phyloP scores from a whole-genome alignment of 1,140 invertebrate genomes.

The Aradophagus sp. region DNA sequence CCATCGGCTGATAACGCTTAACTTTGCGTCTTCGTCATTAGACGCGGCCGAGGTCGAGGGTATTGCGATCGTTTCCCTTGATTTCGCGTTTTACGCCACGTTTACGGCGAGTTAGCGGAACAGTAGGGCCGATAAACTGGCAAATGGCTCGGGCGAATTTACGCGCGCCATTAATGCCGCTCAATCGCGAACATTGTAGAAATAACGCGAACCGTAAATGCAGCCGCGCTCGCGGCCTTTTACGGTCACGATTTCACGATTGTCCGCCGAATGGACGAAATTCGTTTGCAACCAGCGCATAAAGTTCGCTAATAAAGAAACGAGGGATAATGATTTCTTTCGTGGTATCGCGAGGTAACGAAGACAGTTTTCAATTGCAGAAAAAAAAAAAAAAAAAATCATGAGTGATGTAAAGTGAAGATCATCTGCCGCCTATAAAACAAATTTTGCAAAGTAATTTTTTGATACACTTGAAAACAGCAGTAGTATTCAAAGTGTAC shows the following conservation, averaged over 20 bases:
- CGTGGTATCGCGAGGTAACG: too few relatives aligned
- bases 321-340: too few relatives aligned
- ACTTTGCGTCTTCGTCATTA: constrained; percentile 48
- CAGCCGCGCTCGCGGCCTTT: constrained; percentile 17
- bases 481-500: too few relatives aligned
- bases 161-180: constrained; percentile 33
- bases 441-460: too few relatives aligned
- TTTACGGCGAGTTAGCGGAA: constrained; percentile 29
- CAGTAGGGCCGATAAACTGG: constrained; percentile 39
- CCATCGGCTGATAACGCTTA: constrained; percentile 47
- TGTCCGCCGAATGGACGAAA: constrained; percentile 26
- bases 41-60: constrained; percentile 20
- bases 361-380: too few relatives aligned
- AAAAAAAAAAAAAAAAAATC: too few relatives aligned
- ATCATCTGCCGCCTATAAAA: too few relatives aligned
- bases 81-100: constrained; percentile 33
- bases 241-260: constrained; percentile 21
- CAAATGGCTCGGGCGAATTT: constrained; percentile 31
- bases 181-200: constrained; percentile 32
- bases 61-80: constrained; percentile 26
- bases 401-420: too few relatives aligned
- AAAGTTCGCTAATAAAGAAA: constrained; percentile 1
- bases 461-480: too few relatives aligned
- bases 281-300: constrained; percentile 31
- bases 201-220: constrained; percentile 31